Base-by-base conservation (phyloP, 2,888 invertebrate species). In the Hoplodrina ambigua region DNA sequence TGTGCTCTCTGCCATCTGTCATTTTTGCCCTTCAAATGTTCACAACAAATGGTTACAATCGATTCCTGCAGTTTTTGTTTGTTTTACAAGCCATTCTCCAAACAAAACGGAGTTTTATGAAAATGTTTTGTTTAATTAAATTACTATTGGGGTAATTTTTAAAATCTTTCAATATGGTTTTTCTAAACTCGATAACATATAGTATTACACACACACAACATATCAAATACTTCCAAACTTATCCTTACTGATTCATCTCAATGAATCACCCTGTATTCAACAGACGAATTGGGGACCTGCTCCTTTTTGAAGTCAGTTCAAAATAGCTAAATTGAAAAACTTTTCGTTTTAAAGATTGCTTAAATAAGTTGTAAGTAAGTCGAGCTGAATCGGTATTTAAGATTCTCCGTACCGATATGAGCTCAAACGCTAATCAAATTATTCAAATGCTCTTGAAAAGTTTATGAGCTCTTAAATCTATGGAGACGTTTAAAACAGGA, bases 351-450 rank as follows among this genome's bases (percentile, higher is more conserved):
- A 61, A 71, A 81, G 53, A 46, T 60, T 55, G 81, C 44, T 52
- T 66, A 63, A 70, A 66, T 69, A 80, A 80, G 64, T 69, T 80
- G 58, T 75, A 55, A 75, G 69, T 80, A 65, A 63, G 30, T 66
- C 56, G 66, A 63, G 63, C 57, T 54, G 62, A 67, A 81, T 78
- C 54, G 57, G 72, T 81, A 64, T 78, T 78, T 77, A 64, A 78
- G 78, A 78, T 78, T 78, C 25, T 78, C 33, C 56, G 66, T 67
- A 64, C 66, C 63, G 82, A 78, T 78, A 78, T 60, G 81, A 64
- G 57, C 78, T 63, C 55, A 78, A 78, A 78, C 60, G 66, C 57
- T 78, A 81, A 78, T 78, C 78, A 81, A 78, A 78, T 78, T 81
- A 78, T 81, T 81, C 72, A 78, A 78, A 78, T 78, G 72, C 53